Evolutionary conservation across 2,888 invertebrate species (phyloP), one percentile per base, ranked within the genome.

Genomic region (Terebella lapidaria): DNA sequence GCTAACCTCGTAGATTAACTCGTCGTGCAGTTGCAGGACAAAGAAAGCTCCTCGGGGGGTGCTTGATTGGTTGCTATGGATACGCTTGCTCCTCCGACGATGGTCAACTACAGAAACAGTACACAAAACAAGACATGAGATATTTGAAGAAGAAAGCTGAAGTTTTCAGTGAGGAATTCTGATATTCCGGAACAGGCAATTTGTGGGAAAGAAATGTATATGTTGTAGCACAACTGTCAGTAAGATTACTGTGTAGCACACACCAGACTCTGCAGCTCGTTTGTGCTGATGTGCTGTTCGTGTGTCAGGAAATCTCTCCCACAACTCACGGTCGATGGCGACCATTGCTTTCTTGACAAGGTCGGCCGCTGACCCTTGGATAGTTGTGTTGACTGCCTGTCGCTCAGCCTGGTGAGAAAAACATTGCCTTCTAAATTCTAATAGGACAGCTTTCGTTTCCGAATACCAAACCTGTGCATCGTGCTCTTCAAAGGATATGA

Each of bases 341-440:
- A 91, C 84, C 88, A 96, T 92, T 0, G 95, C 94, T 59, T 85
- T 87, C 81, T 99, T 99, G 0, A 91, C 89, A 51, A 99, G 87
- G 81, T 99, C 97, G 0, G 96, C 93, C 0, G 96, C 97, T 0
- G 96, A 94, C 0, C 96, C 97, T 83, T 99, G 97, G 56, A 99
- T 89, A 18, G 88, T 89, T 1, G 95, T 91, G 80, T 99, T 99
- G 0, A 99, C 86, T 18, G 95, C 94, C 84, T 96, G 95, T n/a
- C 97, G 85, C 81, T 94, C 94, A 0, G 93, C 91, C 83, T 92
- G 49, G 22, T n/a, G 35, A 18, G 35, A 18, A 35, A 35, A 10
- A 35, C 35, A n/a, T n/a, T n/a, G n/a, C n/a, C n/a, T n/a, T n/a
- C n/a, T n/a, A n/a, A n/a, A n/a, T n/a, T n/a, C n/a, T n/a, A n/a